Evolutionary conservation across 2,888 invertebrate species (phyloP).

Genomic region (Agrotis puta): DNA sequence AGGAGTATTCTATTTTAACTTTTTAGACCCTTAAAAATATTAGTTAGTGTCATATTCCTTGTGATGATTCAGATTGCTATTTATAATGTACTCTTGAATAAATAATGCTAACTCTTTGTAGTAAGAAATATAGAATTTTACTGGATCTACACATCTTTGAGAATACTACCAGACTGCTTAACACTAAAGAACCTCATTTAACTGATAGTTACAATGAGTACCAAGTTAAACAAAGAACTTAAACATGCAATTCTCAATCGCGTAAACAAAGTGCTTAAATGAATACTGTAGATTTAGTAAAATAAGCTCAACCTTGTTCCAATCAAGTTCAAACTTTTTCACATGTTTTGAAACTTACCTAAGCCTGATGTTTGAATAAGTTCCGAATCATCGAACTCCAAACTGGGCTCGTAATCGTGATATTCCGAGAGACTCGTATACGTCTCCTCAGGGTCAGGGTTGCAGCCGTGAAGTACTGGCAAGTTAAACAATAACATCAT

Average conservation of each 20-base stretch:
- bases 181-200: not conserved
- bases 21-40: not conserved
- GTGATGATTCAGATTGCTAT: not conserved
- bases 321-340: not conserved
- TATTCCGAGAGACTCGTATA: conserved; percentile 97
- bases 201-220: not conserved
- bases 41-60: not conserved
- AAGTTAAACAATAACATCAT: conserved; percentile 61
- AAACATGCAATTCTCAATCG: conserved; percentile 25
- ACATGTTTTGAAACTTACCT: conserved; percentile 88
- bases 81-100: not conserved
- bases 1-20: too few relatives aligned
- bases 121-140: not conserved
- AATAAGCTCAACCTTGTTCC: not conserved
- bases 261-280: conserved; percentile 24
- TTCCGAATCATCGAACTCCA: conserved; percentile 99
- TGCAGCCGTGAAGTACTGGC: conserved; percentile 80
- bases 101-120: not conserved
- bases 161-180: not conserved
- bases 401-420: conserved; percentile 98
- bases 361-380: conserved; percentile 93
- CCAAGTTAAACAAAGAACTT: conserved; percentile 21
- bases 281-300: not conserved
- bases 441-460: conserved; percentile 93
- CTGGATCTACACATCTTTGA: not conserved